Evolutionary conservation across 1,140 invertebrate species (phyloP), one percentile per base, ranked within the genome.

Genomic region (Delia radicum): DNA sequence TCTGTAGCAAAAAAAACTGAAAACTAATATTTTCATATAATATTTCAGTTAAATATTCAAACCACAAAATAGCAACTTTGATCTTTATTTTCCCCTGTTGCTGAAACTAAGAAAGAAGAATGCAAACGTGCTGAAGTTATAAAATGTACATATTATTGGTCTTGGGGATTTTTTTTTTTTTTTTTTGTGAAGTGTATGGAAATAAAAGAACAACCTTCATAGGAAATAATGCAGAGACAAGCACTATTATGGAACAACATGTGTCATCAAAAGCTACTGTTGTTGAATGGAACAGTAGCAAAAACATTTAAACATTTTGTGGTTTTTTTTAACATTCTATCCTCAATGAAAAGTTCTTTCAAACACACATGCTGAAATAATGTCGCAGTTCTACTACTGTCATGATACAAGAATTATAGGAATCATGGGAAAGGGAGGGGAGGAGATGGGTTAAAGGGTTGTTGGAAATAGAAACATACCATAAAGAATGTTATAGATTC

Each of bases 231-330:
- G 21, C 15, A 21, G n/a, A 21, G 48, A 42, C 37, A 42, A 13
- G 37, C 37, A 42, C 15, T 42, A 42, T 13, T 5, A 42, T 42
- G 8, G 10, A 42, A 42, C 48, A 55, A 55, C 48, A 55, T 55
- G 48, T 55, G 48, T 55, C 48, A 55, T 21, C 48, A 21, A 55
- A 55, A 55, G 48, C 18, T 55, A 21, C n/a, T 55, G 48, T 55
- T 55, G 48, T 18, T 21, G 7, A 18, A 55, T 21, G n/a, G 48
- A 55, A 55, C 48, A 55, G 48, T 55, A 55, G 48, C 48, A 55
- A 55, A 55, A 55, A 55, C 48, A 55, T 55, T 55, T 55, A 55
- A 55, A 55, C 48, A 55, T 55, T 55, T 55, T 55, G 48, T 55
- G 48, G 48, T 55, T 55, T 21, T n/a, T n/a, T n/a, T n/a, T 18